Conservation (phyloP, 2,113 vertebrate species). For the Datnioides undecimradiatus region DNA sequence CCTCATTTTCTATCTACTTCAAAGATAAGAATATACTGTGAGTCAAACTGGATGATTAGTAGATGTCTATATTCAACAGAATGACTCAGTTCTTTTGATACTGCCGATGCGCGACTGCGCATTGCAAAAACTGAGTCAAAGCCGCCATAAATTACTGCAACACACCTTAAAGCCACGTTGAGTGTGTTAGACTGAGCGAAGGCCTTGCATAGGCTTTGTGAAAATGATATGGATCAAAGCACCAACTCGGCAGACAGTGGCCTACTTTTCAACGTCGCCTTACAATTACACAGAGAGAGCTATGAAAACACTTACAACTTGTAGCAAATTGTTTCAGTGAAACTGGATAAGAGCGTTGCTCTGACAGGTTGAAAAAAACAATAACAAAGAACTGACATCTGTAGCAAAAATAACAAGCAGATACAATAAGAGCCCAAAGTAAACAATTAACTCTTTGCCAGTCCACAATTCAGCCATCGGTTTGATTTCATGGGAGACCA, state of each 20-base stretch:
- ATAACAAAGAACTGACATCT: neutral
- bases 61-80: neutral
- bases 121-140: neutral
- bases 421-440: neutral
- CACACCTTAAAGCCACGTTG: constrained; percentile 14
- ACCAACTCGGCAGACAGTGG: neutral
- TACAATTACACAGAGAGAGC: neutral
- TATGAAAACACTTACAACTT: neutral
- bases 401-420: neutral
- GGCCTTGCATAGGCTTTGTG: neutral
- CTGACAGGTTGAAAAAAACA: neutral
- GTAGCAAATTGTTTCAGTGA: neutral
- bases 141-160: constrained; percentile 10
- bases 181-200: neutral
- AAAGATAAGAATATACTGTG: neutral
- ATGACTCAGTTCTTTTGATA: neutral
- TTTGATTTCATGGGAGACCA: constrained; percentile 32
- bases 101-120: no score
- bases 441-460: neutral
- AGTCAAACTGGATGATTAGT: no score
- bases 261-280: neutral
- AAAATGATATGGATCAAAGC: neutral
- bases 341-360: neutral
- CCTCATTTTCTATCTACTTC: neutral
- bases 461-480: neutral